Evolutionary conservation across 1,140 invertebrate genomes (phyloP).

Genomic region (Brachionus asplanchnoidis): DNA sequence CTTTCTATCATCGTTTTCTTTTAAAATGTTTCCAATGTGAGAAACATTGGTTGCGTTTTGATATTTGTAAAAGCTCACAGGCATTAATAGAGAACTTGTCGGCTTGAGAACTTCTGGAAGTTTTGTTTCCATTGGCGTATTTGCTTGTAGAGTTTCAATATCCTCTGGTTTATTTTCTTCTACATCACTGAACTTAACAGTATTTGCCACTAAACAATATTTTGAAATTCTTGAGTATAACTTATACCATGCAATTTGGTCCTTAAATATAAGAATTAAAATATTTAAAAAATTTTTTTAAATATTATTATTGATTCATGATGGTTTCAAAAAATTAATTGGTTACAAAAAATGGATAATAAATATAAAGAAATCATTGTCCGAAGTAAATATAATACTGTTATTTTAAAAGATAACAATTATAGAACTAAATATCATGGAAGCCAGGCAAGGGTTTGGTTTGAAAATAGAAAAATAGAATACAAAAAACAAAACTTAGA

Average conservation of each 20-base stretch:
- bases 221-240: background rate
- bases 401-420: no score
- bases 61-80: conserved; percentile 6
- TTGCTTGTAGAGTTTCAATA: background rate
- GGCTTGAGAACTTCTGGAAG: background rate
- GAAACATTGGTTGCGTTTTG: conserved; percentile 9
- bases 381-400: no score
- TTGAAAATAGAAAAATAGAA: no score
- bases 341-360: no score
- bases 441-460: no score
- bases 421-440: no score
- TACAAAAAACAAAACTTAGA: no score
- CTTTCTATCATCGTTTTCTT: background rate
- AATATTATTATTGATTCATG: no score
- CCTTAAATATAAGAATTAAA: background rate
- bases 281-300: background rate
- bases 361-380: no score
- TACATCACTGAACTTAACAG: background rate
- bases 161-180: background rate
- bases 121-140: background rate
- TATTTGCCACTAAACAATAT: conserved; percentile 22
- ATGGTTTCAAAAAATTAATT: no score
- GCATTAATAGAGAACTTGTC: background rate
- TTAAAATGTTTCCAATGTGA: background rate
- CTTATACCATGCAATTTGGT: conserved; percentile 13